phyloP scores from a whole-genome alignment of 2,113 vertebrate species.

The Smithornis capensis region DNA sequence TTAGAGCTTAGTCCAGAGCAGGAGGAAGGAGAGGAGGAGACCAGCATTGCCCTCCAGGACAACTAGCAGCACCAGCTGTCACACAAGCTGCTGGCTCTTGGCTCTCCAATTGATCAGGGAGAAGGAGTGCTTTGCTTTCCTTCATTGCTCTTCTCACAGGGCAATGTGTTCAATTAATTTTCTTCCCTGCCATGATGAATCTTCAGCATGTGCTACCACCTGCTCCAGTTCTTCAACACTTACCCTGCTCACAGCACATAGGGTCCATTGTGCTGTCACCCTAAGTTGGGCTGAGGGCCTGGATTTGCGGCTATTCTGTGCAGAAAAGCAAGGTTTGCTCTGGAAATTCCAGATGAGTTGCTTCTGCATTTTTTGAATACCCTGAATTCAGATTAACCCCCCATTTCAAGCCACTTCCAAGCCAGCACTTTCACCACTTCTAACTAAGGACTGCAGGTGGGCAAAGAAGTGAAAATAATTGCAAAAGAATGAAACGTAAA shows the following conservation, averaged over 20 bases:
- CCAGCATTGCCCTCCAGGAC: conserved; percentile 17
- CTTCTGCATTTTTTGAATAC: background rate
- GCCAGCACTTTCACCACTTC: background rate
- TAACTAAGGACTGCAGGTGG: background rate
- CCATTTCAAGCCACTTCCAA: background rate
- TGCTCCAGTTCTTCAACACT: background rate
- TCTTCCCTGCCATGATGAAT: background rate
- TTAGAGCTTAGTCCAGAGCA: background rate
- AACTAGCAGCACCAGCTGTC: conserved; percentile 44
- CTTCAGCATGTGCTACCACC: background rate
- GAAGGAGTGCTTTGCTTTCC: background rate
- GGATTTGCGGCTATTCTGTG: background rate
- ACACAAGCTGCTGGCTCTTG: conserved; percentile 49
- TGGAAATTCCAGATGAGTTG: background rate
- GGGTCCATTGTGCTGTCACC: background rate
- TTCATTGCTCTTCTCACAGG: background rate
- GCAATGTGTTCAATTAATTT: background rate
- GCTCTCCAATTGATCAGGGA: background rate
- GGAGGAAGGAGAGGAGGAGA: background rate
- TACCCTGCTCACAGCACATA: background rate
- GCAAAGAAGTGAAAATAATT: background rate
- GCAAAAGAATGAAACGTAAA: background rate
- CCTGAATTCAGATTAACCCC: background rate
- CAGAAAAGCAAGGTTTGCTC: background rate
- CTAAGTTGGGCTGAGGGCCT: background rate